Percentiles rank a stretch among this genome's conserved stretches.
phyloP scores from a whole-genome alignment of 2,113 vertebrate species.

The Muscicapa adusta region DNA sequence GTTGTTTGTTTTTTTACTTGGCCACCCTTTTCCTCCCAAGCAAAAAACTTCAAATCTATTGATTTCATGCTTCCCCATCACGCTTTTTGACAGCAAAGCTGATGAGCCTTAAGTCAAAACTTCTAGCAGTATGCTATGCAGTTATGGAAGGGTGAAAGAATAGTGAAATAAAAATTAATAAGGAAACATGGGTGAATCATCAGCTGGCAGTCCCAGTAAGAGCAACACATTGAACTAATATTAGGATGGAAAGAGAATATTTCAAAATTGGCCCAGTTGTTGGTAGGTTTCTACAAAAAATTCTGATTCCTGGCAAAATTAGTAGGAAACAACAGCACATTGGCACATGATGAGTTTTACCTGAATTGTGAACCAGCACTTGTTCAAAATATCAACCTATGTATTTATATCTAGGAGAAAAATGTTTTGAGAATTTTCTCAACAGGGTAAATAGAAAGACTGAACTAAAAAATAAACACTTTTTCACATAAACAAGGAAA shows the following conservation, averaged over 20 bases:
- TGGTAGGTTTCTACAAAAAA: not conserved
- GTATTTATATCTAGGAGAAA: not conserved
- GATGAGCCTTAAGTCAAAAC: not conserved
- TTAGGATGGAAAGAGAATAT: not conserved
- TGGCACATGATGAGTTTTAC: not conserved
- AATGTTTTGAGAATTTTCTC: not conserved
- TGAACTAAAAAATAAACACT: not conserved
- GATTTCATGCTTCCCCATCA: not conserved
- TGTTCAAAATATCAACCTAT: not conserved
- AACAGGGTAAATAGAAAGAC: not conserved
- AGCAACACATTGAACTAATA: not conserved
- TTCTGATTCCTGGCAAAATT: not conserved
- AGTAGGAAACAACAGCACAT: not conserved
- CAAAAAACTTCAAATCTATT: not conserved
- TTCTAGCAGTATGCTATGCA: not conserved
- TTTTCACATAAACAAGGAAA: not conserved
- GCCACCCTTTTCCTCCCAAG: not conserved
- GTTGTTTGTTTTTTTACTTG: accelerated
- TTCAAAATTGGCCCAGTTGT: not conserved
- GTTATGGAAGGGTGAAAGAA: not conserved
- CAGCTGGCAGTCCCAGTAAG: not conserved
- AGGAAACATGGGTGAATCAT: not conserved
- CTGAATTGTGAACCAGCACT: not conserved
- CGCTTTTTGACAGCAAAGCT: not conserved
- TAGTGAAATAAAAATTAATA: not conserved